Evolutionary conservation across 2,888 invertebrate genomes (phyloP).

Genomic region (Eristalis pertinax): DNA sequence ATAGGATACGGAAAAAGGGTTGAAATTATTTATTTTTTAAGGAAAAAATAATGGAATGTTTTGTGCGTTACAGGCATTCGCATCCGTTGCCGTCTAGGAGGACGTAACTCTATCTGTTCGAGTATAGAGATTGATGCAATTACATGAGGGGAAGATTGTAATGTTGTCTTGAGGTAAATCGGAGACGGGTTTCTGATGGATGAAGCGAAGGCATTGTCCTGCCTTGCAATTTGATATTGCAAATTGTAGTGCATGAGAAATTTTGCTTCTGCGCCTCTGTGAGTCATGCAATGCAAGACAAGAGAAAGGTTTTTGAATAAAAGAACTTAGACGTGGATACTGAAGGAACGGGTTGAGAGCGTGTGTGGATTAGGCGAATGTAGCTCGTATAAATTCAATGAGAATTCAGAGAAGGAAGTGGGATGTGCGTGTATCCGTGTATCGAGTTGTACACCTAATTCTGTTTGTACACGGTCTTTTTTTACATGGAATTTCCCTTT

Average conservation of each 20-base stretch:
- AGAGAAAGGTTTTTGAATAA: not conserved
- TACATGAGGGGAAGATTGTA: constrained; percentile 47
- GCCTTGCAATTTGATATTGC: constrained; percentile 54
- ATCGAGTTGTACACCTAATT: no score
- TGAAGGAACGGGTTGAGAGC: not conserved
- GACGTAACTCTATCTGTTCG: constrained; percentile 55
- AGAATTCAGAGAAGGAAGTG: no score
- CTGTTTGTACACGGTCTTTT: no score
- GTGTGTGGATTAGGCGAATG: not conserved
- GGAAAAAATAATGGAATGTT: constrained; percentile 27
- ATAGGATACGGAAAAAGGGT: constrained; percentile 54
- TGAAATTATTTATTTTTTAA: constrained; percentile 56
- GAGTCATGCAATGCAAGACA: not conserved
- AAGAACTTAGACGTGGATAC: not conserved
- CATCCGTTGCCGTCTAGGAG: constrained; percentile 26
- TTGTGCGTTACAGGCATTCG: constrained; percentile 27
- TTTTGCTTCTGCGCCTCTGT: not conserved
- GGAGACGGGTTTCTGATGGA: constrained; percentile 16
- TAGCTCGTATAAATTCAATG: no score
- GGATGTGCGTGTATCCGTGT: no score
- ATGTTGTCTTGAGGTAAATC: constrained; percentile 35
- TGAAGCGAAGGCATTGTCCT: constrained; percentile 28
- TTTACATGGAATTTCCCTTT: no score
- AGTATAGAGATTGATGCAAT: constrained; percentile 39
- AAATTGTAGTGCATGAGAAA: constrained; percentile 55